These are phyloP conservation scores for Anguilla pacifica DNA, from an alignment of 2,797 vertebrate genomes.

Conservation along the genomic window DNA sequence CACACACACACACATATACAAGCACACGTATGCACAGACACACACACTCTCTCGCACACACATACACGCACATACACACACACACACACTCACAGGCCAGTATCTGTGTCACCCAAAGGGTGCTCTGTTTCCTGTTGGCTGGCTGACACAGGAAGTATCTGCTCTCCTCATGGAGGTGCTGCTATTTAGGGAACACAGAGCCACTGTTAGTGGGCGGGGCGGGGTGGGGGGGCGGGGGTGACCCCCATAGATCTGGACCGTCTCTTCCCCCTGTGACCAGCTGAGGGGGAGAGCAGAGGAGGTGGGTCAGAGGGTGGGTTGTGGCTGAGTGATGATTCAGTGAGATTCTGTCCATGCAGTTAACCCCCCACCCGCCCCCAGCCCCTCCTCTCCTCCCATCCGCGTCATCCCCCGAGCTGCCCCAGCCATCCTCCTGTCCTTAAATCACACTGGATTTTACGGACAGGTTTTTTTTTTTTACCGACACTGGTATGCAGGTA, in stretches of 20 bases:
- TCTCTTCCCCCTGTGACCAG: not conserved
- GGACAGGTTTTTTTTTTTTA: not conserved
- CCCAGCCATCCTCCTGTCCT: not conserved
- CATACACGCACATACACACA: too few relatives aligned
- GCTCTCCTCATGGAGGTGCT: not conserved
- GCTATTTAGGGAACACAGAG: constrained; percentile 2
- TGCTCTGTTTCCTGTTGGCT: not conserved
- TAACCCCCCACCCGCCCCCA: not conserved
- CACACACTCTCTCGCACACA: too few relatives aligned
- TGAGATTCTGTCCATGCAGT: not conserved
- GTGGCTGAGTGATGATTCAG: not conserved
- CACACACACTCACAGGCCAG: not conserved
- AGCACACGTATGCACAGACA: too few relatives aligned
- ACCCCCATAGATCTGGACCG: not conserved
- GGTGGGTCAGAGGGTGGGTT: not conserved
- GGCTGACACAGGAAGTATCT: not conserved
- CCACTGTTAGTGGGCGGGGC: too few relatives aligned
- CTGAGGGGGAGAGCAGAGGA: not conserved
- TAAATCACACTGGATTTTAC: not conserved
- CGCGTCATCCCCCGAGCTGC: not conserved
- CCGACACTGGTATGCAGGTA: not conserved
- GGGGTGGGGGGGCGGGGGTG: not conserved
- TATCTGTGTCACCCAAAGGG: not conserved
- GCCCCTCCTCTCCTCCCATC: not conserved
- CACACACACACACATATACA: too few relatives aligned